Evolutionary conservation across 2,888 invertebrate species (phyloP).

Genomic region (Drosophila antonietae): DNA sequence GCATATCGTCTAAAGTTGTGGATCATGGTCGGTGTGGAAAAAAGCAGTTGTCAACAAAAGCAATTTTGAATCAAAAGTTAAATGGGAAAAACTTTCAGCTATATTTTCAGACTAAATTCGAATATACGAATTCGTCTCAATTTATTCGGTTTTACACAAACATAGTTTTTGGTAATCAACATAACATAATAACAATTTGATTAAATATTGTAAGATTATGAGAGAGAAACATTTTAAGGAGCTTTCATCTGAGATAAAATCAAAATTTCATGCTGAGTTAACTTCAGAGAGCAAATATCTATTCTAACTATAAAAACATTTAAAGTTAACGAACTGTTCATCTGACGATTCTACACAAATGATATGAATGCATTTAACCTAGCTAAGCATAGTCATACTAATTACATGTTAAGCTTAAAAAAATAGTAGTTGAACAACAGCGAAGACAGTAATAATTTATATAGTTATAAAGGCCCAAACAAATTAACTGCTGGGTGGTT

Average conservation of each 20-base stretch:
- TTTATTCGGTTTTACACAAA: conserved; percentile 63
- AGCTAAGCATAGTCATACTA: conserved; percentile 76
- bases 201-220: conserved; percentile 58
- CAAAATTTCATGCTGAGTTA: conserved; percentile 58
- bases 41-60: too few species aligned
- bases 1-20: too few species aligned
- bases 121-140: conserved; percentile 43
- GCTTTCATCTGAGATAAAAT: conserved; percentile 68
- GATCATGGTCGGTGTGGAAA: too few species aligned
- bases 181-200: conserved; percentile 63
- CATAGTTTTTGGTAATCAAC: conserved; percentile 53
- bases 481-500: conserved; percentile 90
- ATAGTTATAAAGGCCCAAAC: conserved; percentile 89
- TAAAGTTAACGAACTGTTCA: conserved; percentile 69
- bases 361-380: conserved; percentile 71
- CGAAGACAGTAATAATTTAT: conserved; percentile 79
- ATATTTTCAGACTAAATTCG: conserved; percentile 23
- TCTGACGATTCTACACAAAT: conserved; percentile 79
- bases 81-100: background rate
- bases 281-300: conserved; percentile 72
- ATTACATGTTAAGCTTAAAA: conserved; percentile 78
- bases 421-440: conserved; percentile 83
- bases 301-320: conserved; percentile 63
- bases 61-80: too few species aligned
- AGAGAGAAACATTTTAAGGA: conserved; percentile 65